Base-by-base conservation (phyloP, 2,797 vertebrate species). In the Nyctibius grandis region DNA sequence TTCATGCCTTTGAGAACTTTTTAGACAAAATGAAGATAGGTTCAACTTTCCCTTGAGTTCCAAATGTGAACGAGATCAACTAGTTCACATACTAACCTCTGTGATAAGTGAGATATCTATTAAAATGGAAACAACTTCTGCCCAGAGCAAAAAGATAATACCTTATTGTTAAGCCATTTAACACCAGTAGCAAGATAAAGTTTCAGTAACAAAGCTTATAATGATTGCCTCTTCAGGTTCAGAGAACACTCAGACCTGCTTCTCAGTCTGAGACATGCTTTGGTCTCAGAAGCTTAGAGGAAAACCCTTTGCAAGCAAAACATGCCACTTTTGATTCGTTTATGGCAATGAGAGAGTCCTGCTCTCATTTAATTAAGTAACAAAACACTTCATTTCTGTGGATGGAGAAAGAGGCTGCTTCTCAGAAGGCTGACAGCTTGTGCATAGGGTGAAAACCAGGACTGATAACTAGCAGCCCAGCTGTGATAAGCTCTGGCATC, bases 1-100 rank as follows among this genome's bases (percentile, higher is more conserved):
- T 89, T 93, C 76, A 75, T 76, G 85, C 77, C 90, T 93, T 68
- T 82, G 65, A 93, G 85, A 95, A 95, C 40, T 84, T 94, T 85
- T 88, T 40, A 94, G 74, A 61, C 25, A 42, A 93, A 95, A 93
- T 20, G 42, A 93, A 92, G 80, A 64, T 44, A 85, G 67, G 74
- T 94, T 96, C 67, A 60, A 38, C 25, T 85, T 97, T 64, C n/a
- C 72, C 74, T 91, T 64, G 80, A 70, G 47, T 75, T 90, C 42
- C 45, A 91, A 88, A 88, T 25, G 15, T 69, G 73, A 89, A 51
- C 17, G 14, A 89, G 87, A 92, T 70, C 36, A 68, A 83, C 60
- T 15, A 48, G 53, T 92, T 91, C 79, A 81, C 36, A 59, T 31
- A 61, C 29, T 75, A 67, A 72, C 65, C 89, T 94, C 47, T 75